A percentile compares a stretch with the other conserved stretches of the same genome.
These are phyloP conservation scores for Agonum fuliginosum DNA, from an alignment of 2,888 invertebrate genomes.

Conservation along the genomic window DNA sequence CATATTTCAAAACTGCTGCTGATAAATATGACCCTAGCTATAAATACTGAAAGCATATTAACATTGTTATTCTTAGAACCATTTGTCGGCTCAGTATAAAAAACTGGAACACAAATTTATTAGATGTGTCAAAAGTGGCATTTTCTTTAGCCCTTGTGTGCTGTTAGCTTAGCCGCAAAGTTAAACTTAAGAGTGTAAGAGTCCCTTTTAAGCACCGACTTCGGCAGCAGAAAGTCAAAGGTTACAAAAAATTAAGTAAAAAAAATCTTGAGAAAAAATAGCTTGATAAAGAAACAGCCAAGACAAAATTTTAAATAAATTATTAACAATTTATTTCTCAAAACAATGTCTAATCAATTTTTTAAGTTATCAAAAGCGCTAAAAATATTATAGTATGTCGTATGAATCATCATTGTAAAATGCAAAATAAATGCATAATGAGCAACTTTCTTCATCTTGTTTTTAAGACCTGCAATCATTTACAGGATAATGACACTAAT, in stretches of 20 bases:
- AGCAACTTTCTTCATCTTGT: conserved; percentile 9
- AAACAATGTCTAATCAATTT: conserved; percentile 5
- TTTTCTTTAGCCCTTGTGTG: conserved; percentile 17
- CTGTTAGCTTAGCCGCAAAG: conserved; percentile 38
- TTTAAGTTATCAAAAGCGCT: not conserved
- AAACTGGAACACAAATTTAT: conserved; percentile 40
- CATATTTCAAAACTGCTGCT: no score
- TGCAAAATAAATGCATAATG: conserved; percentile 7
- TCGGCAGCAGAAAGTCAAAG: conserved; percentile 44
- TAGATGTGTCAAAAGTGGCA: conserved; percentile 52
- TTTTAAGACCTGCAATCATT: conserved; percentile 3
- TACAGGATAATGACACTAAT: conserved; percentile 46
- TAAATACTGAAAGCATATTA: conserved; percentile 5
- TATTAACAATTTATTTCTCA: conserved; percentile 12
- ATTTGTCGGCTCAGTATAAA: conserved; percentile 28
- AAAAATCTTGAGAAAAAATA: conserved; percentile 6
- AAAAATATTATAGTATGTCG: not conserved
- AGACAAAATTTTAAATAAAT: not conserved
- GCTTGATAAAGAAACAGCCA: conserved; percentile 17
- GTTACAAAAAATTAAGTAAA: conserved; percentile 22
- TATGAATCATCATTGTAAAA: conserved; percentile 31
- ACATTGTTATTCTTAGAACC: conserved; percentile 30
- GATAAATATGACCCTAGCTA: conserved; percentile 13
- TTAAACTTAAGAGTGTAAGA: conserved; percentile 17
- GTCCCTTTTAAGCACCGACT: conserved; percentile 42